Conservation (phyloP, 2,113 vertebrate genomes). For the Tachysurus vachellii region DNA sequence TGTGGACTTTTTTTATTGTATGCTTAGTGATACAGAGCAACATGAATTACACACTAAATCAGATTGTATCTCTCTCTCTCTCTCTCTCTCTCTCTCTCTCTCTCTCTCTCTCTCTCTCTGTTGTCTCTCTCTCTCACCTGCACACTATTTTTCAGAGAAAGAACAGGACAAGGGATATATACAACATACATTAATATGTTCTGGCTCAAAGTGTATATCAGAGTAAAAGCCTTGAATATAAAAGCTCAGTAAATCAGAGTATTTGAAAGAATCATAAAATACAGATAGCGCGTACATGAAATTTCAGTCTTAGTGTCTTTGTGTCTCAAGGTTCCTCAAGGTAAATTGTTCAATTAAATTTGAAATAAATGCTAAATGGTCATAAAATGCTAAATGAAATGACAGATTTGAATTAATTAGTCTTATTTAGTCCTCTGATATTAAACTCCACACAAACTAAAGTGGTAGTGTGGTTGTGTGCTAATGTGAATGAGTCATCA, state of each 20-base stretch:
- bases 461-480: background rate
- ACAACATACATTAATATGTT: conserved; percentile 62
- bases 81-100: background rate
- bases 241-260: background rate
- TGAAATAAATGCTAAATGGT: conserved; percentile 30
- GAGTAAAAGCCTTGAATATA: conserved; percentile 45
- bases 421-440: background rate
- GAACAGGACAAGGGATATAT: conserved; percentile 48
- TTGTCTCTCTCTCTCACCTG: too few species aligned
- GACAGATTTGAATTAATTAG: background rate
- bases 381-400: conserved; percentile 1
- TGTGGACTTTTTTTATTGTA: background rate
- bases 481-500: background rate
- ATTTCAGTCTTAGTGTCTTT: background rate
- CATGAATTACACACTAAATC: background rate
- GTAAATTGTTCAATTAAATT: background rate
- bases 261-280: background rate
- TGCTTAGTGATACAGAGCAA: conserved; percentile 14
- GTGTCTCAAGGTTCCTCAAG: background rate
- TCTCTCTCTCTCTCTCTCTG: background rate
- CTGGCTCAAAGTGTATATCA: conserved; percentile 56
- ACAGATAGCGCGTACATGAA: background rate
- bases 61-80: background rate
- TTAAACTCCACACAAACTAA: background rate
- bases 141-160: conserved; percentile 26